phyloP scores from a whole-genome alignment of 2,113 vertebrate genomes.

The Neopipo cinnamomea region DNA sequence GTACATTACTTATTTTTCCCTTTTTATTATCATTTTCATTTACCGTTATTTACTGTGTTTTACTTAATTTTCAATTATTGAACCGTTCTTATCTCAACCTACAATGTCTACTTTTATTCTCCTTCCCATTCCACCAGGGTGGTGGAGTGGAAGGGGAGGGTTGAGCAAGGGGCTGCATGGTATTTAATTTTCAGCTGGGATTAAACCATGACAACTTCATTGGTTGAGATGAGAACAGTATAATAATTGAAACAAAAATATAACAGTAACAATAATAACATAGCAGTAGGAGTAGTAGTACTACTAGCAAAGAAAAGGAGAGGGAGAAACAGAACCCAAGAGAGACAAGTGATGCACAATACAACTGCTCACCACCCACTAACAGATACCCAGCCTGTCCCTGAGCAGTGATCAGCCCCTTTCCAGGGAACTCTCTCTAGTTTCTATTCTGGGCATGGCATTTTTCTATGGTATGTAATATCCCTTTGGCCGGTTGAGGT shows the following conservation, averaged over 20 bases:
- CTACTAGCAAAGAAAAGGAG: neutral
- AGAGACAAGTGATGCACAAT: neutral
- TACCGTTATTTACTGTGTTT: neutral
- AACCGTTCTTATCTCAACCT: neutral
- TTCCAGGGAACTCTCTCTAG: neutral
- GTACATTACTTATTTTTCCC: neutral
- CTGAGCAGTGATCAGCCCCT: neutral
- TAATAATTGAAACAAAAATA: neutral
- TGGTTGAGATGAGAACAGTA: neutral
- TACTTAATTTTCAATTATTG: neutral
- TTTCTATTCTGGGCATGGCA: neutral
- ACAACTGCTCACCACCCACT: neutral
- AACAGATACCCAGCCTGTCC: neutral
- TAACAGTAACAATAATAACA: neutral
- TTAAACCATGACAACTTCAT: neutral
- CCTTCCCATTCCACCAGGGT: neutral
- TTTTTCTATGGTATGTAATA: neutral
- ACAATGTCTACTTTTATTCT: neutral
- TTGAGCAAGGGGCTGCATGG: rapidly evolving
- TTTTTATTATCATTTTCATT: neutral
- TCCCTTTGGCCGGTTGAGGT: neutral
- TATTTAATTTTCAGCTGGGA: neutral
- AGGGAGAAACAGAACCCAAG: neutral
- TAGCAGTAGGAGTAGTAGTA: neutral
- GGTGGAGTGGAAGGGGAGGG: neutral